Evolutionary conservation across 2,113 vertebrate species (phyloP).

Genomic region (Rousettus leschenaultii): DNA sequence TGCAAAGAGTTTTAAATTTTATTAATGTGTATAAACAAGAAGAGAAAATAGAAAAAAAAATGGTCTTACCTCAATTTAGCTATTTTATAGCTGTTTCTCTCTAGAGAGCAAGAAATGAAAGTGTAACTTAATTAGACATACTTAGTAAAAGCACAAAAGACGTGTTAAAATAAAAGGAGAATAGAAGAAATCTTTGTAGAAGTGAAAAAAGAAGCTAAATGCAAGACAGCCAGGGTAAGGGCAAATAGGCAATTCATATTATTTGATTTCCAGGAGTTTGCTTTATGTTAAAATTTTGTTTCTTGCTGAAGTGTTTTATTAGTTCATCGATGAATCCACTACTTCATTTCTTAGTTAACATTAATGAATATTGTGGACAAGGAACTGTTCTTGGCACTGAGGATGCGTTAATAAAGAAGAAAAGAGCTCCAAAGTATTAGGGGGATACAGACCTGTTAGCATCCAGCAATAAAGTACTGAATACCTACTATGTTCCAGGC

Average conservation of each 20-base stretch:
- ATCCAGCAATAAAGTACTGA: not conserved
- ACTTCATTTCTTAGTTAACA: not conserved
- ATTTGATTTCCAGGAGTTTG: not conserved
- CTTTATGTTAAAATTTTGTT: not conserved
- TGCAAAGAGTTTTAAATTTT: slow-evolving; percentile 5
- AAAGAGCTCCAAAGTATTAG: not conserved
- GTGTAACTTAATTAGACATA: not conserved
- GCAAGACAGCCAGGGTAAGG: not conserved
- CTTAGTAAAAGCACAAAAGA: not conserved
- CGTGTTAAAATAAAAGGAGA: not conserved
- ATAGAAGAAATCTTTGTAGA: not conserved
- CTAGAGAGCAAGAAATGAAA: not conserved
- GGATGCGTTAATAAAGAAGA: not conserved
- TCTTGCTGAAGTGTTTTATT: slow-evolving; percentile 14
- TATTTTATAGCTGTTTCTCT: not conserved
- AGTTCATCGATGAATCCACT: slow-evolving; percentile 12
- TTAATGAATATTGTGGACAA: not conserved
- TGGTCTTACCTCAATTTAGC: not conserved
- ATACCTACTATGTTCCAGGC: rapidly evolving
- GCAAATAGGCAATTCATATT: not conserved
- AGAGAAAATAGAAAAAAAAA: not conserved
- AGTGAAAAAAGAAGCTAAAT: not conserved
- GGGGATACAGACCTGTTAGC: not conserved
- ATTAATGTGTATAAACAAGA: not conserved
- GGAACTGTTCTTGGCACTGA: not conserved